These are phyloP conservation scores for Sipha maydis DNA, from an alignment of 2,888 invertebrate species.

Conservation along the genomic window DNA sequence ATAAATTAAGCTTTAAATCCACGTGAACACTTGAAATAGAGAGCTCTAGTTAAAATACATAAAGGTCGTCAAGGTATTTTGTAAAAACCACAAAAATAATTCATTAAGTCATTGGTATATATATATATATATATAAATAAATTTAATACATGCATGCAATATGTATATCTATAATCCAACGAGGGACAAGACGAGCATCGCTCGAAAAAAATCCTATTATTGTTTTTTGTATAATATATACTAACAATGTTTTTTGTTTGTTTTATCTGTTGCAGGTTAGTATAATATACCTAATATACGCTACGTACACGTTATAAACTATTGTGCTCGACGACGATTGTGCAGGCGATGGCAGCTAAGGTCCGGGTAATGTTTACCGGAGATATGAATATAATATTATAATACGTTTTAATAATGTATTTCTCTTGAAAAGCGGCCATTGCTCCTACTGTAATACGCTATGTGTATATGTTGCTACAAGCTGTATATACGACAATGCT, in stretches of 20 bases:
- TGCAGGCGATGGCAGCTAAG: not conserved
- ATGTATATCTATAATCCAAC: not conserved
- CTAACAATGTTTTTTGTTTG: slow-evolving; percentile 38
- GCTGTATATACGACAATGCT: not conserved
- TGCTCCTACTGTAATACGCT: not conserved
- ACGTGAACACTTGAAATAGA: too few relatives aligned
- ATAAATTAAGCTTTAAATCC: too few relatives aligned
- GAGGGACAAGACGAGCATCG: not conserved
- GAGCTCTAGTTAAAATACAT: not conserved
- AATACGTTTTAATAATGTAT: not conserved
- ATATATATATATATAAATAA: not conserved
- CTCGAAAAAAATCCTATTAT: not conserved
- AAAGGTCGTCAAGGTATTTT: too few relatives aligned
- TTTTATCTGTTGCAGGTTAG: slow-evolving; percentile 58
- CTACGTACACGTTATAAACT: not conserved
- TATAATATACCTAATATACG: not conserved
- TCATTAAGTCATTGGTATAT: not conserved
- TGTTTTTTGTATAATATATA: not conserved
- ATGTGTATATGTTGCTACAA: not conserved
- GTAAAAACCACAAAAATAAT: not conserved
- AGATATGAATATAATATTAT: slow-evolving; percentile 13
- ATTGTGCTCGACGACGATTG: not conserved
- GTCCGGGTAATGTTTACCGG: slow-evolving; percentile 24
- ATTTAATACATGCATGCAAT: not conserved
- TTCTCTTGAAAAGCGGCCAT: not conserved